These are phyloP conservation scores for Bothrops jararaca DNA, from an alignment of 2,113 vertebrate species.

Conservation along the genomic window DNA sequence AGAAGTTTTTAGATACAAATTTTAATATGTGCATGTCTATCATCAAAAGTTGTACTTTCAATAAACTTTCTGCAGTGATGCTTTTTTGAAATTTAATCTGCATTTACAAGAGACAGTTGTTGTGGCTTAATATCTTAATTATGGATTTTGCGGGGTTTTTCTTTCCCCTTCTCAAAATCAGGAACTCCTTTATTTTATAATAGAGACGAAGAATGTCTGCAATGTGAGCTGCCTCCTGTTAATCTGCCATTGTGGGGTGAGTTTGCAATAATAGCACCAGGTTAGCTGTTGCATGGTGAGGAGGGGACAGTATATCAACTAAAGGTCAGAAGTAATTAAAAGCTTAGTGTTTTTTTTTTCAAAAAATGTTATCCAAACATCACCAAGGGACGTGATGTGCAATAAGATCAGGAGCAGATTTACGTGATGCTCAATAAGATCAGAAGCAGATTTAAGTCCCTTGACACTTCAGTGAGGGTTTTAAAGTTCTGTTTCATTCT, in stretches of 20 bases:
- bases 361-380: neutral
- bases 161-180: neutral
- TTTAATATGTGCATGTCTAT: neutral
- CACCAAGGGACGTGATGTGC: neutral
- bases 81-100: neutral
- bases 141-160: constrained; percentile 21
- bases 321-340: neutral
- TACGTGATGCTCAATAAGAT: neutral
- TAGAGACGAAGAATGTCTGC: neutral
- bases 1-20: neutral
- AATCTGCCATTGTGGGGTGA: neutral
- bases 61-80: neutral
- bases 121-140: neutral
- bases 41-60: neutral
- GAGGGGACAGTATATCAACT: neutral
- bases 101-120: constrained; percentile 5
- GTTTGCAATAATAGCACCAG: constrained; percentile 24
- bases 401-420: neutral
- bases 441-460: neutral
- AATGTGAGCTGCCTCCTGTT: neutral
- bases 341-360: neutral
- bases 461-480: neutral
- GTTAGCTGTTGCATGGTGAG: neutral
- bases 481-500: neutral
- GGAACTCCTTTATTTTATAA: neutral